These are phyloP conservation scores for Columba guinea DNA, from an alignment of 2,797 vertebrate species.

Conservation along the genomic window DNA sequence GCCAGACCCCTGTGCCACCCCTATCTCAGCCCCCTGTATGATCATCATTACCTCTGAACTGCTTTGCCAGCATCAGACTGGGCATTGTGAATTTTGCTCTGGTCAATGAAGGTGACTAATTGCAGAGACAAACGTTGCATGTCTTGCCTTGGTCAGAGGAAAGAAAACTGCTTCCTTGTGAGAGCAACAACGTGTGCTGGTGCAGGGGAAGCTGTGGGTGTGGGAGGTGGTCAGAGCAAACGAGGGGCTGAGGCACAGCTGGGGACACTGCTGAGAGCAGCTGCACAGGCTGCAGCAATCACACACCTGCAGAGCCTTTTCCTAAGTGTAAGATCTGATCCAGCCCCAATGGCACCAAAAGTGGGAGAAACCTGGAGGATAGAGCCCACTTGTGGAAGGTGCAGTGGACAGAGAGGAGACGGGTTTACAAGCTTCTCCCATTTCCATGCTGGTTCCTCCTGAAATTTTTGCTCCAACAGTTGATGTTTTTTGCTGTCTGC, in stretches of 20 bases:
- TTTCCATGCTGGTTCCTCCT: background rate
- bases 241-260: background rate
- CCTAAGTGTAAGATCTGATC: background rate
- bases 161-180: fast-evolving
- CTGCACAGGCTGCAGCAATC: background rate
- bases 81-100: background rate
- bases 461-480: background rate
- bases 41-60: fast-evolving
- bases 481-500: background rate
- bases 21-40: fast-evolving
- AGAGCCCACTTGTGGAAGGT: background rate
- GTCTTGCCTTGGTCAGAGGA: fast-evolving
- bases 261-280: background rate
- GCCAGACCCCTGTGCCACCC: background rate
- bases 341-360: background rate
- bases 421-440: background rate
- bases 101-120: fast-evolving
- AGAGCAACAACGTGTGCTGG: fast-evolving
- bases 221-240: background rate
- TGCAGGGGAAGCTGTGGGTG: too few species aligned
- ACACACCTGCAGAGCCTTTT: background rate
- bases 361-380: background rate
- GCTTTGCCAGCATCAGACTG: fast-evolving
- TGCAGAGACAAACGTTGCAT: fast-evolving
- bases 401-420: background rate